These are phyloP conservation scores for Amphipoea oculea DNA, from an alignment of 2,888 invertebrate species.

Conservation along the genomic window DNA sequence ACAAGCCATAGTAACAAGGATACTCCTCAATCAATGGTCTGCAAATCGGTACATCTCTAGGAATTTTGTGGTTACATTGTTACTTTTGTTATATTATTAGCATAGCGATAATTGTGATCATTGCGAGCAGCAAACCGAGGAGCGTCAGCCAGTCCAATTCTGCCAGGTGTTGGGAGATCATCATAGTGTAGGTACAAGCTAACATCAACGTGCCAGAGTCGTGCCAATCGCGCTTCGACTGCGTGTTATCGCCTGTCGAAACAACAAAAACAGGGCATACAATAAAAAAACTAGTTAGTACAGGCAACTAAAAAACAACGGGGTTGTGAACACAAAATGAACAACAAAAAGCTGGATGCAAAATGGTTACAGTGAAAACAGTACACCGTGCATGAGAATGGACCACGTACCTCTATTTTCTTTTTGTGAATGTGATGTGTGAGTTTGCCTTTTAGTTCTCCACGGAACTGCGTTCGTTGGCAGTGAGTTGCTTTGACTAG, in stretches of 20 bases:
- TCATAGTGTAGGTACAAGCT: slow-evolving; percentile 94
- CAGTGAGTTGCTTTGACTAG: slow-evolving; percentile 88
- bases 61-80: slow-evolving; percentile 54
- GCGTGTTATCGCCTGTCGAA: slow-evolving; percentile 87
- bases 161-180: slow-evolving; percentile 93
- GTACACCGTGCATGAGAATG: slow-evolving; percentile 86
- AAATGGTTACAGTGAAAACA: slow-evolving; percentile 87
- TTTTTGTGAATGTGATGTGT: slow-evolving; percentile 84
- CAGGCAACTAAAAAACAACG: slow-evolving; percentile 59
- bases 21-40: not conserved
- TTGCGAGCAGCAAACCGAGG: slow-evolving; percentile 94
- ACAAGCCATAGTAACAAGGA: not conserved
- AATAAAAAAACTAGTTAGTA: slow-evolving; percentile 69
- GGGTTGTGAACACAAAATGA: slow-evolving; percentile 63
- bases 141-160: slow-evolving; percentile 94
- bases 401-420: slow-evolving; percentile 89
- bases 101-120: slow-evolving; percentile 93
- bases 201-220: slow-evolving; percentile 92
- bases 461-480: slow-evolving; percentile 87
- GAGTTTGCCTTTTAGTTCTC: slow-evolving; percentile 86
- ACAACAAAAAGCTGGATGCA: slow-evolving; percentile 80
- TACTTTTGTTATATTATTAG: slow-evolving; percentile 87
- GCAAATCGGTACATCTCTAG: slow-evolving; percentile 23
- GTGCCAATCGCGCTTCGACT: slow-evolving; percentile 90
- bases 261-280: slow-evolving; percentile 78